Base-by-base conservation (phyloP, 2,888 invertebrate species). In the Amphipoea lucens region DNA sequence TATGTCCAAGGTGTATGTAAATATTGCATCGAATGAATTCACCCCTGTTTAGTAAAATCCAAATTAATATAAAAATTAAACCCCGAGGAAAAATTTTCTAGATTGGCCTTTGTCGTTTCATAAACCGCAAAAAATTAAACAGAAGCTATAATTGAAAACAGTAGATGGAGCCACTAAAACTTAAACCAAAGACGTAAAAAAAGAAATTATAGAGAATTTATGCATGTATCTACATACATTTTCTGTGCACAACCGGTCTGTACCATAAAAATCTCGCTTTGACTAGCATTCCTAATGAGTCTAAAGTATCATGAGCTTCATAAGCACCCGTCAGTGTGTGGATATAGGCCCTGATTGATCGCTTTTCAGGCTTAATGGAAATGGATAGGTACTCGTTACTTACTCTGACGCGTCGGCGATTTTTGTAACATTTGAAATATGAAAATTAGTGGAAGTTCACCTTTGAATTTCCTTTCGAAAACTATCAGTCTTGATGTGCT, bases 291-390 rank as follows among this genome's bases (percentile, higher is more conserved):
- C 74, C 73, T 90, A 90, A 92, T 91, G 90, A 88, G 83, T 83
- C 78, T 89, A 85, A 89, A 83, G 74, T 74, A 85, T 71, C 71
- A 79, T 83, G 83, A 86, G 81, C 40, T 75, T 68, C 73, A 76
- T 78, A 82, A 78, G 82, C 76, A 83, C 80, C 84, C 79, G 89
- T 86, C 90, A 83, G 62, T 72, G 63, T 83, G 75, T 83, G 81
- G 78, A 76, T 87, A 86, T 85, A 88, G 67, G 71, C 74, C 72
- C 79, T 89, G 91, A 92, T 90, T 89, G 83, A 91, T 89, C 79
- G 71, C 82, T 76, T 75, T 68, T 65, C 77, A 78, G 66, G n/a
- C 77, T 77, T 90, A 89, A 91, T 91, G 88, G 87, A 89, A 90
- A 90, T 89, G 79, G 60, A 90, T 77, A 29, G 29, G 29, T 29